Evolutionary conservation across 1,140 invertebrate genomes (phyloP).

Genomic region (Anthonomus grandis): DNA sequence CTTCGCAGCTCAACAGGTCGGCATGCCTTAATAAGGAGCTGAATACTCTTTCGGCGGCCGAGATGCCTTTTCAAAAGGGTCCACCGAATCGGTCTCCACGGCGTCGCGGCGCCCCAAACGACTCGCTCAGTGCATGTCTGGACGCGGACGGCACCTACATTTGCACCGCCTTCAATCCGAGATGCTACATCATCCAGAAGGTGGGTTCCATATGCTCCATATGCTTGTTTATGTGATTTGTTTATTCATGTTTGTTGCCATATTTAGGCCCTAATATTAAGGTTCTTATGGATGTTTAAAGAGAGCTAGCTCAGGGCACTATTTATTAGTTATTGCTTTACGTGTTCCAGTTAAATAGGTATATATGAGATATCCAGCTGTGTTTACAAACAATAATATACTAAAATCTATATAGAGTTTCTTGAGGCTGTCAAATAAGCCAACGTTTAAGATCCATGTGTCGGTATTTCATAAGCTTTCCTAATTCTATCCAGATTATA

Average conservation of each 20-base stretch:
- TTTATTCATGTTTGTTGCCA: no score
- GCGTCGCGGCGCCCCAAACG: conserved; percentile 34
- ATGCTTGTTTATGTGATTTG: not conserved
- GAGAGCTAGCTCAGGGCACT: not conserved
- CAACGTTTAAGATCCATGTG: no score
- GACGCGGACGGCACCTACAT: conserved; percentile 59
- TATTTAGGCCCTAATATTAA: not conserved
- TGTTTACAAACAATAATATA: no score
- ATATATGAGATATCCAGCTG: no score
- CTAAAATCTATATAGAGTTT: no score
- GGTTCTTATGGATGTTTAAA: no score
- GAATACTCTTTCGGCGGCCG: conserved; percentile 26
- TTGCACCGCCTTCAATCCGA: conserved; percentile 58
- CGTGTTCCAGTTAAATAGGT: no score
- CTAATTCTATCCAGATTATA: no score
- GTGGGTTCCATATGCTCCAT: conserved; percentile 44
- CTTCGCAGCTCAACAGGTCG: conserved; percentile 48
- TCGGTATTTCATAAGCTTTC: no score
- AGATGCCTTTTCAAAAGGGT: conserved; percentile 44
- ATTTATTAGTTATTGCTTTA: no score
- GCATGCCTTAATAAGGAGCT: conserved; percentile 37
- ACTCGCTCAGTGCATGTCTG: conserved; percentile 53
- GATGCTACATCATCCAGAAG: conserved; percentile 62
- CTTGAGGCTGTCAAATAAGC: no score
- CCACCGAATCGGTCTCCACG: conserved; percentile 10